Base-by-base conservation (phyloP, 2,888 invertebrate genomes). In the Globia sparganii region DNA sequence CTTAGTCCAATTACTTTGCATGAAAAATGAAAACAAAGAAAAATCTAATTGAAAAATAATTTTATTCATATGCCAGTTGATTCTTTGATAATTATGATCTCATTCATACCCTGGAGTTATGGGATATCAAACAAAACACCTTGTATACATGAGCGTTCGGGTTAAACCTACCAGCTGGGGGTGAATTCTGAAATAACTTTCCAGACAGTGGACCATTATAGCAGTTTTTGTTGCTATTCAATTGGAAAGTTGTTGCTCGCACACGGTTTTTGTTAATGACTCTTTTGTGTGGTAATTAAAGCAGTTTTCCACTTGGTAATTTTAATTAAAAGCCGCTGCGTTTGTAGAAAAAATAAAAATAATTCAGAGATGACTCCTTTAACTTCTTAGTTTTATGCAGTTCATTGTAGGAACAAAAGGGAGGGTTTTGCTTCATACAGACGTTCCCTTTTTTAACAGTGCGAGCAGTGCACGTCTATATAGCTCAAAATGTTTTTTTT, bases 181-280 rank as follows among this genome's bases (percentile, higher is more conserved):
- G 79, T 76, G 81, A 88, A 86, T 87, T 78, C 78, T 75, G 77
- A 77, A 87, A 89, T 81, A 86, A 85, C 80, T 89, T 83, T 25
- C 58, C 67, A 82, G 86, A 84, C 78, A 75, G 66, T 66, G 69
- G 72, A 11, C 77, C 75, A 68, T 83, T 88, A 79, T 72, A 77
- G 62, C 66, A 70, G 72, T 89, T 83, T 86, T 86, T 82, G 86
- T 82, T 72, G 70, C 72, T 78, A 70, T 87, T 85, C 80, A 86
- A 88, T 87, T 80, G 85, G 56, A 81, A 86, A 83, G 69, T 86
- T 79, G 37, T 58, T 69, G 46, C 40, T 72, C 53, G 43, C 40
- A 25, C 15, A 25, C 18, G 56, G 65, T 75, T 83, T 82, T 83
- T 75, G 69, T 71, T 62, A 67, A 75, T n/a, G 15, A 49, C 53